These are phyloP conservation scores for Pyrgus malvae DNA, from an alignment of 2,888 invertebrate species.

Conservation along the genomic window DNA sequence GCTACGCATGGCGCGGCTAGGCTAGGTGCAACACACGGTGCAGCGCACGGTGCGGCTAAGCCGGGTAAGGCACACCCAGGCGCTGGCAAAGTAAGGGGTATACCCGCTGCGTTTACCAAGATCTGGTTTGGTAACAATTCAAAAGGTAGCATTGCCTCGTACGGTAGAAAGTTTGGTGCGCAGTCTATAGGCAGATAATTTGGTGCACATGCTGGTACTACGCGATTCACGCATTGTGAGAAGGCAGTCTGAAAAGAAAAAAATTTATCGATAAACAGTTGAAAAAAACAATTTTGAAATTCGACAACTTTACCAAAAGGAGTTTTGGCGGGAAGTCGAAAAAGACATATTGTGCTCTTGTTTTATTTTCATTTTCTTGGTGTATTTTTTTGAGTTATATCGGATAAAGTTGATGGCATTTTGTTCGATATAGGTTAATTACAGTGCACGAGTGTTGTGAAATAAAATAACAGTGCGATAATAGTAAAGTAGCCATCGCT, in stretches of 20 bases:
- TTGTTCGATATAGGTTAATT: too few relatives aligned
- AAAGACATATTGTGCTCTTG: too few relatives aligned
- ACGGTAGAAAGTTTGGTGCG: conserved; percentile 20
- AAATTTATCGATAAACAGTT: too few relatives aligned
- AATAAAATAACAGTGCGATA: too few relatives aligned
- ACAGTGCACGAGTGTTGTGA: too few relatives aligned
- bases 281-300: too few relatives aligned
- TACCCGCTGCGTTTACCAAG: neutral
- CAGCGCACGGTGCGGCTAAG: conserved; percentile 12
- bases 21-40: conserved; percentile 25
- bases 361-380: too few relatives aligned
- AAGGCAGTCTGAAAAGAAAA: conserved; percentile 46
- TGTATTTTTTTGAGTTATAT: too few relatives aligned
- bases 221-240: conserved; percentile 51
- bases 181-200: conserved; percentile 33
- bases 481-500: too few relatives aligned
- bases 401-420: too few relatives aligned
- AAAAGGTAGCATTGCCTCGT: conserved; percentile 38
- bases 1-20: conserved; percentile 4
- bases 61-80: neutral
- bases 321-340: too few relatives aligned
- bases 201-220: conserved; percentile 41
- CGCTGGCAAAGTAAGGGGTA: neutral
- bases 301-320: too few relatives aligned
- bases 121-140: conserved; percentile 38